Conservation (phyloP, 2,888 invertebrate species). For the Erebia ligea region DNA sequence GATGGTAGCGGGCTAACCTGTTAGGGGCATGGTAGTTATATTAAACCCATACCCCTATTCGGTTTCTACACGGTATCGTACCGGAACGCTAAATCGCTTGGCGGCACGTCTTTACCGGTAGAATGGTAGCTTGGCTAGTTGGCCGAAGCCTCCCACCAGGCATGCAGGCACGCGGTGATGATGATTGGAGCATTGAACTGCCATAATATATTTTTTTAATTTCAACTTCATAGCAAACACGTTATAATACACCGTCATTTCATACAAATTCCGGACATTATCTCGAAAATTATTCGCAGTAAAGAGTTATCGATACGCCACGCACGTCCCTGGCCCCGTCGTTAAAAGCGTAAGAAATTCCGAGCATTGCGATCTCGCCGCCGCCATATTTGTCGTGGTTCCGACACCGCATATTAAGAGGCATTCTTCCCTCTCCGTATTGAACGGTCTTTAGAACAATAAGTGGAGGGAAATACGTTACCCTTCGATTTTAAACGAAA, state of each 20-base stretch:
- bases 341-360: slow-evolving; percentile 60
- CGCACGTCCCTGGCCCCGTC: slow-evolving; percentile 51
- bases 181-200: no score
- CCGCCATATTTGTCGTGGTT: slow-evolving; percentile 61
- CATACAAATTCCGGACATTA: slow-evolving; percentile 15
- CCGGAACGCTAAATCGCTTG: no score
- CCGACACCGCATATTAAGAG: slow-evolving; percentile 56
- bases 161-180: no score
- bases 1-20: no score
- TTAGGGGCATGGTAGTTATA: no score
- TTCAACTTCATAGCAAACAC: neutral
- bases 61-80: no score
- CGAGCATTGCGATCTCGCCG: slow-evolving; percentile 55
- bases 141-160: no score
- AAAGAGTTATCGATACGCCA: slow-evolving; percentile 50
- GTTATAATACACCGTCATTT: neutral
- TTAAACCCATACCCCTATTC: no score
- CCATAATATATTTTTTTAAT: neutral
- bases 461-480: slow-evolving; percentile 35
- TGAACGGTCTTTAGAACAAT: slow-evolving; percentile 42
- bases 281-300: slow-evolving; percentile 14
- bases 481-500: slow-evolving; percentile 27
- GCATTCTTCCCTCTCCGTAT: slow-evolving; percentile 52
- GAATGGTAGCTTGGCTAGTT: no score
- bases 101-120: no score